Conservation (phyloP, 2,113 vertebrate species). For the Euleptes europaea region DNA sequence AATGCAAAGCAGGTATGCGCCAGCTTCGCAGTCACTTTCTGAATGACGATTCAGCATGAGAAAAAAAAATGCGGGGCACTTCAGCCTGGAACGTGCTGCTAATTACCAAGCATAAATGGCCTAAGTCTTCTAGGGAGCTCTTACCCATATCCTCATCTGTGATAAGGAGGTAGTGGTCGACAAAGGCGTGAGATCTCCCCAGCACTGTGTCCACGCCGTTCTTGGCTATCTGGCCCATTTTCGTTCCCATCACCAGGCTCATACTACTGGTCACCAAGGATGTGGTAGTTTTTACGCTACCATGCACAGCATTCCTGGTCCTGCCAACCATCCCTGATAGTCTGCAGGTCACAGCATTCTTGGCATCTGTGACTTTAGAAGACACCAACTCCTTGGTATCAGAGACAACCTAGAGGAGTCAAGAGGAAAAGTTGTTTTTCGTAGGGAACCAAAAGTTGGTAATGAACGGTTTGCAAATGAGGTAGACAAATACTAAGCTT, state of each 20-base stretch:
- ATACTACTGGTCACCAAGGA: slow-evolving; percentile 75
- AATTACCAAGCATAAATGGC: too few relatives aligned
- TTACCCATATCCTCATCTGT: slow-evolving; percentile 83
- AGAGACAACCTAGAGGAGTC: slow-evolving; percentile 76
- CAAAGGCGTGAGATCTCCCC: slow-evolving; percentile 79
- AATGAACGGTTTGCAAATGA: background rate
- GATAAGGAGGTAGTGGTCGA: slow-evolving; percentile 83
- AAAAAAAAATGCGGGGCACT: too few relatives aligned
- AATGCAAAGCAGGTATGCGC: too few relatives aligned
- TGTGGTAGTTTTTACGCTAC: background rate
- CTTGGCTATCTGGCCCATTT: slow-evolving; percentile 86
- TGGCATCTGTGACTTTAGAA: slow-evolving; percentile 73
- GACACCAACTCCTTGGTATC: slow-evolving; percentile 80
- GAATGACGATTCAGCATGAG: too few relatives aligned
- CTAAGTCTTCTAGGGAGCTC: slow-evolving; percentile 7
- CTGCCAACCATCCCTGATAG: slow-evolving; percentile 79
- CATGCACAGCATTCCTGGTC: slow-evolving; percentile 26
- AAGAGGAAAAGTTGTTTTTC: background rate
- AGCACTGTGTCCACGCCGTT: slow-evolving; percentile 80
- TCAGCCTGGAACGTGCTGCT: too few relatives aligned
- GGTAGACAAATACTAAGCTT: background rate
- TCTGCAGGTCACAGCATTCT: slow-evolving; percentile 41
- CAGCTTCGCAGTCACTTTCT: too few relatives aligned
- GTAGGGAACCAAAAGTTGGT: background rate
- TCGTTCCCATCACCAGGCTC: slow-evolving; percentile 73